These are phyloP conservation scores for Bucorvus abyssinicus DNA, from an alignment of 2,797 vertebrate genomes.

Conservation along the genomic window DNA sequence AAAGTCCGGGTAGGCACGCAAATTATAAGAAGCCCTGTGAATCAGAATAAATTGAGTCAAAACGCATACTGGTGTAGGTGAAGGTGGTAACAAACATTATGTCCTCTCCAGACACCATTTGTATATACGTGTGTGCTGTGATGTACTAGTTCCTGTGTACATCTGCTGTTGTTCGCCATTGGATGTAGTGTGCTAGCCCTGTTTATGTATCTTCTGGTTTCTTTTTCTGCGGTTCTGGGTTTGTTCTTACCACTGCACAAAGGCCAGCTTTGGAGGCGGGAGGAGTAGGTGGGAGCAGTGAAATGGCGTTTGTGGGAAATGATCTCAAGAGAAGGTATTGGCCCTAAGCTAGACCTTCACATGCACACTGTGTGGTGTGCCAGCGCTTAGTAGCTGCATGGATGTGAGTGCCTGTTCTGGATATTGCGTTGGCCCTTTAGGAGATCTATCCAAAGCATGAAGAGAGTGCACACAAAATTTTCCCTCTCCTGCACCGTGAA, in stretches of 20 bases:
- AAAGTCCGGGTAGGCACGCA: neutral
- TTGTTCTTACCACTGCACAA: neutral
- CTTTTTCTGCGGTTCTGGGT: neutral
- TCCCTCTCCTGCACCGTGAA: neutral
- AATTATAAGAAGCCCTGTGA: neutral
- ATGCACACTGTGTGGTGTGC: neutral
- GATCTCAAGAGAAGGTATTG: neutral
- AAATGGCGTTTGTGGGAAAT: neutral
- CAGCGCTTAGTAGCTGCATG: neutral
- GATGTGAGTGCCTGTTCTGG: neutral
- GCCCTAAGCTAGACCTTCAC: neutral
- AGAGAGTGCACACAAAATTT: neutral
- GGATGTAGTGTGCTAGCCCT: neutral
- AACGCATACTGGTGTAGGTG: neutral
- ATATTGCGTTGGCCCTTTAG: neutral
- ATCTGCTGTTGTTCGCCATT: neutral
- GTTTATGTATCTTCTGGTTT: neutral
- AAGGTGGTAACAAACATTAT: neutral
- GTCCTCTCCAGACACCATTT: slow-evolving; percentile 11
- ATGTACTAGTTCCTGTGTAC: neutral
- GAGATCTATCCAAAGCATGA: neutral
- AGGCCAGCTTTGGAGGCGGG: neutral
- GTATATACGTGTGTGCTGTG: neutral
- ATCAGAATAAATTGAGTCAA: neutral
- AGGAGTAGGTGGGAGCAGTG: neutral